Evolutionary conservation across 2,888 invertebrate species (phyloP), one percentile per base, ranked within the genome.

Genomic region (Amphimallon solstitiale): DNA sequence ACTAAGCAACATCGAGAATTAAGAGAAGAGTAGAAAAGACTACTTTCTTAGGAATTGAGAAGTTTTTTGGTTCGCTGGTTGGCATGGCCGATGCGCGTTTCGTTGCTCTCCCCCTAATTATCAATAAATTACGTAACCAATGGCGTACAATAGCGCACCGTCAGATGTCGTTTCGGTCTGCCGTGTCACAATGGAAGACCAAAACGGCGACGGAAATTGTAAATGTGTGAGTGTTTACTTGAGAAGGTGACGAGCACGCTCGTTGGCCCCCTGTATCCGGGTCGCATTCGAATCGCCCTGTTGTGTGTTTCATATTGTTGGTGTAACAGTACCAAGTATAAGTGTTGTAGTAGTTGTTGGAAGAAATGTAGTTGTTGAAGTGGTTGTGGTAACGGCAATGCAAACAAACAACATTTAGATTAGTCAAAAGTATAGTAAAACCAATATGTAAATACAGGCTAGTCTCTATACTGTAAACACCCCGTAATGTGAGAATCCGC

Each of bases 1-100:
- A 68, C 69, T 73, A 74, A 76, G 74, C 74, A 79, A 81, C 80
- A 81, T 77, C 77, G 77, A 81, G 78, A 79, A 77, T 78, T 78
- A 79, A 79, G 77, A 79, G 77, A 77, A 77, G 77, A 77, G 78
- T 80, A 80, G 75, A 80, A 80, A 81, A 80, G 81, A 77, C 76
- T 79, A 75, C 67, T 46, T 61, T 73, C 76, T 83, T 83, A 83
- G 77, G 83, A 92, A 89, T 95, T 95, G 85, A 96, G 92, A 82
- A 98, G 92, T 87, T 97, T 96, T 87, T 94, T 94, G 83, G 97
- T 96, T 81, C 96, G 91, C 87, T 96, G 94, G 87, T 98, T 98
- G 81, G 97, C 97, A 84, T 94, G 92, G 83, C 92, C 92, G 89
- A 97, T 96, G 87, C 97, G 92, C 80, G 93, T 92, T 88, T 96